These are phyloP conservation scores for Amblyraja radiata DNA, from an alignment of 2,797 vertebrate genomes.

Conservation along the genomic window DNA sequence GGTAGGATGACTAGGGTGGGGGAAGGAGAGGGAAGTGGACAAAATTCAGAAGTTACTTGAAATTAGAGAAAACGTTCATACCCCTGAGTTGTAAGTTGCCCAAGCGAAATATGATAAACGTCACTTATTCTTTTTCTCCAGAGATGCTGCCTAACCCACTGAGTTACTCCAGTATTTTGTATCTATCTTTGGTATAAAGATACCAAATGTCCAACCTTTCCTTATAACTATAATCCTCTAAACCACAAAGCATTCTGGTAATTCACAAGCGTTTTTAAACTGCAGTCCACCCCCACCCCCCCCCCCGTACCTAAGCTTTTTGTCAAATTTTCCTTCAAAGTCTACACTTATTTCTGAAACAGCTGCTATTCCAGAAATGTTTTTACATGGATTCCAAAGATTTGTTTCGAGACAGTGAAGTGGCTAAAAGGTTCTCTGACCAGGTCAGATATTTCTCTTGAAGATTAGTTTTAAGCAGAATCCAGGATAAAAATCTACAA, in stretches of 20 bases:
- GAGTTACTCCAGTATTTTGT: too few relatives aligned
- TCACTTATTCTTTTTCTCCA: too few relatives aligned
- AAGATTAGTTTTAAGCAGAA: slow-evolving; percentile 20
- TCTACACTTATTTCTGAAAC: not conserved
- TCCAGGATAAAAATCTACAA: slow-evolving; percentile 11
- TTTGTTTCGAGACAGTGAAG: slow-evolving; percentile 10
- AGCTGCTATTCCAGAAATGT: slow-evolving; percentile 12
- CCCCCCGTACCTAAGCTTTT: not conserved
- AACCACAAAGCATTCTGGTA: too few relatives aligned
- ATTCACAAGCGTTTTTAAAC: not conserved
- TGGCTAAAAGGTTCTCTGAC: slow-evolving; percentile 15
- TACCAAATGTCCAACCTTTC: too few relatives aligned
- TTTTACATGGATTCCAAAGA: not conserved
- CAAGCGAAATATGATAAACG: too few relatives aligned
- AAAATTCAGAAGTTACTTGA: too few relatives aligned
- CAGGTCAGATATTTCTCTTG: not conserved
- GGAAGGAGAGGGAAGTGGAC: too few relatives aligned
- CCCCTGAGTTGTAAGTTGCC: too few relatives aligned
- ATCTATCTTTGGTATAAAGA: too few relatives aligned
- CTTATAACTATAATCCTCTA: not conserved
- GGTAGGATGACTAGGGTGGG: too few relatives aligned
- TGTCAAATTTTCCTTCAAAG: not conserved
- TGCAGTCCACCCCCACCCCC: not conserved
- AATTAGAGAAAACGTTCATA: too few relatives aligned
- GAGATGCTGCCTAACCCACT: too few relatives aligned